Conservation (phyloP, 2,888 invertebrate species). For the Drosophila subquinaria region DNA sequence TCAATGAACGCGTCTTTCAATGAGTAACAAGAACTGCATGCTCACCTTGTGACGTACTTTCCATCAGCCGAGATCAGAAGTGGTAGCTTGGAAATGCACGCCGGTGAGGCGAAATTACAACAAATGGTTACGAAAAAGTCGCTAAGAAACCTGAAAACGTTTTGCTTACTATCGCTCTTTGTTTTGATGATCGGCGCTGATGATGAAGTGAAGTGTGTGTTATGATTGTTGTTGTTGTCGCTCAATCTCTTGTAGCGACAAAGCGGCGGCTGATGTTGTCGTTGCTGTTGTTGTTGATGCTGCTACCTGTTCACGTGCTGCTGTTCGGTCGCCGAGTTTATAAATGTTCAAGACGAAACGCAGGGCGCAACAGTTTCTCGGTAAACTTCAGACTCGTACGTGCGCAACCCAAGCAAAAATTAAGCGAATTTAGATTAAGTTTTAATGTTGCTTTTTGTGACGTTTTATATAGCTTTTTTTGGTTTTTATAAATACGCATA, state of each 20-base stretch:
- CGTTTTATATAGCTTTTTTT: conserved; percentile 14
- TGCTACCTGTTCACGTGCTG: conserved; percentile 78
- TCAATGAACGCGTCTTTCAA: conserved; percentile 66
- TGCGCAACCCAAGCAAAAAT: conserved; percentile 60
- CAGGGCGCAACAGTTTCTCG: conserved; percentile 75
- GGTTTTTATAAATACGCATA: background rate
- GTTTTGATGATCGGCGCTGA: conserved; percentile 49
- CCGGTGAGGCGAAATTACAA: conserved; percentile 36
- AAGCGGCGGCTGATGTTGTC: conserved; percentile 33
- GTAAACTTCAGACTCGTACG: conserved; percentile 57
- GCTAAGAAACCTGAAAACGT: conserved; percentile 52
- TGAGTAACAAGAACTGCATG: conserved; percentile 48
- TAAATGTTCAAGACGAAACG: conserved; percentile 67
- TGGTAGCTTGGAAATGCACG: conserved; percentile 24
- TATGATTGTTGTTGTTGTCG: conserved; percentile 38
- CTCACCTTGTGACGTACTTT: conserved; percentile 46
- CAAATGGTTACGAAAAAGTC: conserved; percentile 54
- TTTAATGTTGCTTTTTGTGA: conserved; percentile 44
- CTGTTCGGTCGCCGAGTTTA: conserved; percentile 63
- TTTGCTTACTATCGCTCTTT: conserved; percentile 42
- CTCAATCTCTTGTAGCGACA: conserved; percentile 47
- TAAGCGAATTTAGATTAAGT: conserved; percentile 52
- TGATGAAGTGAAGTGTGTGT: conserved; percentile 50
- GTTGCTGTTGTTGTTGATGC: conserved; percentile 38
- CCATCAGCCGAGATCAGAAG: conserved; percentile 12